These are phyloP conservation scores for Chymomyza amoena DNA, from an alignment of 2,888 invertebrate species.

Conservation along the genomic window DNA sequence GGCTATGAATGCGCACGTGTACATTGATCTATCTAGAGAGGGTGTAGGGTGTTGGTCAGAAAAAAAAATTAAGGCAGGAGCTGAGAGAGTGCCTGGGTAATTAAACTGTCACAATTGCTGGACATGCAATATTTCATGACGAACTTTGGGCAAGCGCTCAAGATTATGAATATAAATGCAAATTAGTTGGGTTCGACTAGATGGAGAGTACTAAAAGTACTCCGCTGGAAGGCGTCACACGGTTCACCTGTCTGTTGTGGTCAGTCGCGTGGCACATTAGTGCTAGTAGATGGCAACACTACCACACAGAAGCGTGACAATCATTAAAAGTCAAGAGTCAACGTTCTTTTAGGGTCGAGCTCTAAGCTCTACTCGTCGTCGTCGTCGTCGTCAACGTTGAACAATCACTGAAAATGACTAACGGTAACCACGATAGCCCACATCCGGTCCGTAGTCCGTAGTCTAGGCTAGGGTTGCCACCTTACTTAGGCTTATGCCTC, in stretches of 20 bases:
- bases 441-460: constrained; percentile 59
- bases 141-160: constrained; percentile 45
- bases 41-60: neutral
- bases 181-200: constrained; percentile 43
- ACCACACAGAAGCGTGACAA: constrained; percentile 61
- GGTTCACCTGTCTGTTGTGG: constrained; percentile 56
- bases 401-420: constrained; percentile 74
- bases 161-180: constrained; percentile 75
- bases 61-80: neutral
- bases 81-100: constrained; percentile 50
- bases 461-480: neutral
- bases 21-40: constrained; percentile 29
- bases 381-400: constrained; percentile 47
- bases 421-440: constrained; percentile 74
- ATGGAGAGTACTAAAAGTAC: neutral
- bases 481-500: constrained; percentile 41
- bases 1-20: constrained; percentile 29
- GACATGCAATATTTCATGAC: constrained; percentile 75
- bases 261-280: constrained; percentile 11
- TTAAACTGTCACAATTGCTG: constrained; percentile 73
- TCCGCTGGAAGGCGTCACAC: constrained; percentile 1
- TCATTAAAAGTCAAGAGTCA: constrained; percentile 68
- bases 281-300: constrained; percentile 7
- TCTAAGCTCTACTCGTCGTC: constrained; percentile 29
- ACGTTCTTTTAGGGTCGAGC: neutral